Evolutionary conservation across 2,888 invertebrate species (phyloP), one percentile per base, ranked within the genome.

Genomic region (Spodoptera exigua): DNA sequence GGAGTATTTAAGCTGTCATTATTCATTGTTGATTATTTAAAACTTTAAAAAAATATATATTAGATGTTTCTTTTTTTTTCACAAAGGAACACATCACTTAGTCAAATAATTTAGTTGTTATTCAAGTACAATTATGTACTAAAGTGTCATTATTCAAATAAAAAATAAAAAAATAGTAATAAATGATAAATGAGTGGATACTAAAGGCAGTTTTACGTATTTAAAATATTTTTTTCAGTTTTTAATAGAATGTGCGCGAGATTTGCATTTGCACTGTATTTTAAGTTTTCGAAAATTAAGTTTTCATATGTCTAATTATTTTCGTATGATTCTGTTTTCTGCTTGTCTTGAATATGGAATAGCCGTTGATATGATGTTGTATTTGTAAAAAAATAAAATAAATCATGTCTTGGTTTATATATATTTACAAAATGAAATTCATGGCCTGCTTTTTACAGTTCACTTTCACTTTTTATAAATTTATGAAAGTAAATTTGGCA

Each of bases 51-150:
- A 9, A 9, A 27, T 27, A 27, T 27, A 27, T 27, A 5, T 27
- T 27, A 27, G 7, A 62, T 41, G 34, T 43, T 43, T 43, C 39
- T 5, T 34, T 27, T 53, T 49, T 21, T 47, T 41, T 12, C 66
- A 70, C 37, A 35, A 47, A 65, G 45, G 39, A 66, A 65, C 57
- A 51, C 54, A 32, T 44, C 64, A 56, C 54, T 77, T 70, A 48
- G 60, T 58, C 62, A 68, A 62, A 62, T 53, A 58, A 53, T 52
- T 71, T 83, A 84, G 74, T 79, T 83, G 68, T 80, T 79, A 70
- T 70, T 71, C 61, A 83, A 85, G 85, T 89, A 89, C 87, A 86
- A 80, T 86, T 85, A 78, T 74, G 82, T 89, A 87, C 86, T 84
- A 63, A 82, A 84, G 84, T 87, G 82, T 84, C 81, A 83, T 80